Evolutionary conservation across 2,797 vertebrate genomes (phyloP).

Genomic region (Arnoldichthys spilopterus): DNA sequence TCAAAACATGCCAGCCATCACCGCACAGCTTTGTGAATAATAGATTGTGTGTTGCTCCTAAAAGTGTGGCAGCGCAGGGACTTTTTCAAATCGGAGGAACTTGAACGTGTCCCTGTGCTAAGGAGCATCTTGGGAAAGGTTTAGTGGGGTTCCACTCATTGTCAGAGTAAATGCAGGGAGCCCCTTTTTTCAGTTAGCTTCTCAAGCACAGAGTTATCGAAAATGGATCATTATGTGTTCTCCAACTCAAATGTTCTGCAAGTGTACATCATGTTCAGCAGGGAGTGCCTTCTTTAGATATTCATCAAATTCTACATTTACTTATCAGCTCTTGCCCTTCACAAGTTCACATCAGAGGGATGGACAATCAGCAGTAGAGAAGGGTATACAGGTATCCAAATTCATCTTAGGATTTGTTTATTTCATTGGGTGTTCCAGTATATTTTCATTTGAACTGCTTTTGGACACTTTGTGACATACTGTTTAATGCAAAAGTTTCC

Average conservation of each 20-base stretch:
- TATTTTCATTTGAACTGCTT: too few species aligned
- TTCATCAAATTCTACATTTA: neutral
- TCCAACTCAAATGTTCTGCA: neutral
- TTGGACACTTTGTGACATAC: too few species aligned
- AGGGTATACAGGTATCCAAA: too few species aligned
- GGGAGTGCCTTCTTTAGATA: neutral
- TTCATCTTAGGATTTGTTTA: too few species aligned
- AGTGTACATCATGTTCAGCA: too few species aligned
- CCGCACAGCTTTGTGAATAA: constrained; percentile 55
- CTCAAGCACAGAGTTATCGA: neutral
- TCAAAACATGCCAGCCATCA: constrained; percentile 46
- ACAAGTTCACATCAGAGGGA: neutral
- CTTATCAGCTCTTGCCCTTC: neutral
- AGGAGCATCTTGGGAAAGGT: constrained; percentile 28
- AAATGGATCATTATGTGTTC: neutral
- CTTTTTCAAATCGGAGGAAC: constrained; percentile 19
- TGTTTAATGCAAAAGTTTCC: too few species aligned
- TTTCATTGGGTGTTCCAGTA: too few species aligned
- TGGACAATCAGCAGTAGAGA: too few species aligned
- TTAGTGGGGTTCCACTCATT: constrained; percentile 33
- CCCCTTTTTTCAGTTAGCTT: constrained; percentile 45
- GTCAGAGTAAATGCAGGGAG: constrained; percentile 40
- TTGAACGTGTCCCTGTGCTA: constrained; percentile 18
- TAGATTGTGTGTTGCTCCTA: constrained; percentile 27
- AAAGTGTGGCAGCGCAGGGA: neutral